phyloP scores from a whole-genome alignment of 2,113 vertebrate species.

The Amblyopsis rosae region DNA sequence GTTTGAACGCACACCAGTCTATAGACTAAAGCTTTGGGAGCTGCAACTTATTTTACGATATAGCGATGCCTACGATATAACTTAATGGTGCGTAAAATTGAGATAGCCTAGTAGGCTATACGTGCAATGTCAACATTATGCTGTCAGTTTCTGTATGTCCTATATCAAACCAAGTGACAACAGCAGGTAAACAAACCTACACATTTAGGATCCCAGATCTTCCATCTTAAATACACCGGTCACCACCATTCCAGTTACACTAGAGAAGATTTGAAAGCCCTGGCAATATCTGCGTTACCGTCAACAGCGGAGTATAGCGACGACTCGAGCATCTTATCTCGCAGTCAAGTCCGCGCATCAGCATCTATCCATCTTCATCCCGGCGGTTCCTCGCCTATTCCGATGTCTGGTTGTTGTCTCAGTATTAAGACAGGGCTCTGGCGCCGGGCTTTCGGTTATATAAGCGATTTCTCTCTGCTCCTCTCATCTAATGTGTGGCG shows the following conservation, averaged over 20 bases:
- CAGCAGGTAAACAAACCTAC: conserved; percentile 35
- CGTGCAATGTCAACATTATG: too few relatives aligned
- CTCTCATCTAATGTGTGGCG: conserved; percentile 27
- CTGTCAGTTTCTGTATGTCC: background rate
- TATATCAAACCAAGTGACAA: conserved; percentile 24
- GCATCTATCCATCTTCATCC: conserved; percentile 9
- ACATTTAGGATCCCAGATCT: conserved; percentile 47
- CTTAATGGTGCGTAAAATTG: background rate
- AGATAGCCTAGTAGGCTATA: background rate
- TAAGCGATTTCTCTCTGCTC: conserved; percentile 47
- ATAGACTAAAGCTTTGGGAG: conserved; percentile 26
- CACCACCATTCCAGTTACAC: conserved; percentile 60
- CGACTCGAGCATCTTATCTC: background rate
- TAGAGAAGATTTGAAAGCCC: conserved; percentile 12
- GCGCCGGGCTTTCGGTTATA: conserved; percentile 48
- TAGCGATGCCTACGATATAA: conserved; percentile 4
- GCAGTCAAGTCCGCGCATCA: too few relatives aligned
- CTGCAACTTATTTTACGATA: conserved; percentile 51
- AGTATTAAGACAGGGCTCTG: conserved; percentile 45
- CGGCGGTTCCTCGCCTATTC: conserved; percentile 18
- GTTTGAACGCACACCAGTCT: conserved; percentile 60
- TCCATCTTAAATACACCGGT: conserved; percentile 56
- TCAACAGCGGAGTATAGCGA: conserved; percentile 14
- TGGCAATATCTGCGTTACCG: conserved; percentile 49
- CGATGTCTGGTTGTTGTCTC: conserved; percentile 32